Evolutionary conservation across 2,113 vertebrate species (phyloP).

Genomic region (Syrmaticus mikado): DNA sequence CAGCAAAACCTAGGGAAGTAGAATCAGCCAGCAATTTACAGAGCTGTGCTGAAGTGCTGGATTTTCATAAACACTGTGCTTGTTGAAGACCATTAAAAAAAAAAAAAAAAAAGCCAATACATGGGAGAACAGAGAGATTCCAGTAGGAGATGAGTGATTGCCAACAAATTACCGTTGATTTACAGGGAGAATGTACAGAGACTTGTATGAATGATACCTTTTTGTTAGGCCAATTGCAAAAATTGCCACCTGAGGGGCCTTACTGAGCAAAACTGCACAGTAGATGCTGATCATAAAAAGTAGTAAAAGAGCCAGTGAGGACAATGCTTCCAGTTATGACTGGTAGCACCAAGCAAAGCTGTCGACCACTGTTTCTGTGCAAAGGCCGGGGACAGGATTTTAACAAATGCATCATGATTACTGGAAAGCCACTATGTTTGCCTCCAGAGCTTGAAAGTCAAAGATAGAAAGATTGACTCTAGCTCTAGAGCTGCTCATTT

Average conservation of each 20-base stretch:
- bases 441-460: background rate
- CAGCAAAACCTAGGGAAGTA: background rate
- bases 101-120: too few species aligned
- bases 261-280: background rate
- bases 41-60: background rate
- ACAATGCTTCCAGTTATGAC: background rate
- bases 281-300: background rate
- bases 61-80: background rate
- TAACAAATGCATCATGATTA: background rate
- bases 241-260: background rate
- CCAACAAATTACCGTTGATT: background rate
- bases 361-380: background rate
- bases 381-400: background rate
- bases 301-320: background rate
- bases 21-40: background rate
- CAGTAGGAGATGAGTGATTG: background rate
- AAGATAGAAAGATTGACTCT: background rate
- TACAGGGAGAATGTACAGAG: background rate
- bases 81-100: background rate
- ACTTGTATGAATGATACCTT: background rate
- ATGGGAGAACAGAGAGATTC: background rate
- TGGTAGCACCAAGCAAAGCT: background rate
- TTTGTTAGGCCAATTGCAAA: background rate
- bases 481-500: background rate
- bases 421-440: background rate